phyloP scores from a whole-genome alignment of 2,113 vertebrate genomes.

The Bothrops jararaca region DNA sequence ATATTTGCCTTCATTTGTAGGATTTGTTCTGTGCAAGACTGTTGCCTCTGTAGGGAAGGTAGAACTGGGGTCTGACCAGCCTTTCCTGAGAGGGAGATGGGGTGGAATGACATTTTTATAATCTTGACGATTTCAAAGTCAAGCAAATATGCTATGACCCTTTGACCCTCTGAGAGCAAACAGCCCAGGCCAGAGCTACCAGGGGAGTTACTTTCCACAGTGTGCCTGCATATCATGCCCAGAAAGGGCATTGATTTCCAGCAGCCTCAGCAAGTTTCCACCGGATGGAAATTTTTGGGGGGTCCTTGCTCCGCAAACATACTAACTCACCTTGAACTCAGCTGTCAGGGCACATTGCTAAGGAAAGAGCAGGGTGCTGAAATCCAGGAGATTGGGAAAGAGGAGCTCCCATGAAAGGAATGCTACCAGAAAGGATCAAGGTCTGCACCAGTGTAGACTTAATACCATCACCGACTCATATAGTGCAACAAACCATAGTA shows the following conservation, averaged over 20 bases:
- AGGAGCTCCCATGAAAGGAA: background rate
- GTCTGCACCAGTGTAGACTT: background rate
- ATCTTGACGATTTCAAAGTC: background rate
- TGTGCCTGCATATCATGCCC: background rate
- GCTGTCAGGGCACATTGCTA: background rate
- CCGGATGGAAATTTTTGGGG: background rate
- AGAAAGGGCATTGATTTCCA: background rate
- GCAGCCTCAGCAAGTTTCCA: background rate
- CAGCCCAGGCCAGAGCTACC: background rate
- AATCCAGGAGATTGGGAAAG: background rate
- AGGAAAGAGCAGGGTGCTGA: background rate
- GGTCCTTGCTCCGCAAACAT: background rate
- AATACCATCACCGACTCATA: background rate
- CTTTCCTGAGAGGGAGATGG: background rate
- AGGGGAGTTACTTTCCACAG: background rate
- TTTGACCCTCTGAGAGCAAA: constrained; percentile 7
- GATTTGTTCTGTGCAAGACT: background rate
- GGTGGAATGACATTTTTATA: background rate
- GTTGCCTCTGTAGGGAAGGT: background rate
- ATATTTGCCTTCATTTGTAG: background rate
- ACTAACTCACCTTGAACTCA: background rate
- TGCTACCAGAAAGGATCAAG: background rate
- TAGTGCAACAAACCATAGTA: background rate
- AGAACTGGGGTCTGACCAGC: background rate
- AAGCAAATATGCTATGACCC: background rate